Conservation (phyloP, 1,140 invertebrate genomes). For the Vollenhovia emeryi region DNA sequence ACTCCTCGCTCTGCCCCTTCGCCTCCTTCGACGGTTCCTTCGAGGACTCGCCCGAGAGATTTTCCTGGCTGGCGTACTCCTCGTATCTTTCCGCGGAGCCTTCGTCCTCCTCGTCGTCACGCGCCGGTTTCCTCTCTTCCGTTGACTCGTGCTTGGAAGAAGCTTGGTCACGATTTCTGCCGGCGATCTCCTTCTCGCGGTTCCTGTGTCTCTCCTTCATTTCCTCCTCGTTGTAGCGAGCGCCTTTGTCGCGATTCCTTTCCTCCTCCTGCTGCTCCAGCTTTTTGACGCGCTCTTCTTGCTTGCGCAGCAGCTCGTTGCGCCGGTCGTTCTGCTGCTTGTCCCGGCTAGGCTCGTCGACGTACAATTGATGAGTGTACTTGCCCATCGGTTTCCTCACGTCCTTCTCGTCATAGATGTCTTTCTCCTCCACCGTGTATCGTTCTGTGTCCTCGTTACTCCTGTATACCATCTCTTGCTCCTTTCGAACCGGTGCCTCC, state of each 20-base stretch:
- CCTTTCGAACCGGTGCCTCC: conserved; percentile 66
- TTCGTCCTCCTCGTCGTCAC: conserved; percentile 47
- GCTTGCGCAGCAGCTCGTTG: conserved; percentile 69
- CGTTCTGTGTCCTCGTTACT: conserved; percentile 72
- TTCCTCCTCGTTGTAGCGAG: conserved; percentile 40
- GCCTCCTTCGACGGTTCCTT: neutral
- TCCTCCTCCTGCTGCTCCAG: conserved; percentile 66
- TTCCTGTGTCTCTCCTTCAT: conserved; percentile 32
- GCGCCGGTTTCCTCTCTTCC: neutral
- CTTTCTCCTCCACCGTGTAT: conserved; percentile 70
- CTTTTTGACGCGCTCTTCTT: conserved; percentile 65
- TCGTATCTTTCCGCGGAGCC: conserved; percentile 14
- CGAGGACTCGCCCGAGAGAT: neutral
- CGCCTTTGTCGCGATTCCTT: conserved; percentile 13
- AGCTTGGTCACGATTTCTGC: conserved; percentile 24
- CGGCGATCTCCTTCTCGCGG: conserved; percentile 46
- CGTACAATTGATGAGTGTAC: conserved; percentile 34
- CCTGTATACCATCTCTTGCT: conserved; percentile 63
- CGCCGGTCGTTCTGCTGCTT: conserved; percentile 69
- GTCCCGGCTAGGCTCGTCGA: conserved; percentile 73
- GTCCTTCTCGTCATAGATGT: conserved; percentile 69
- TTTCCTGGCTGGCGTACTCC: neutral
- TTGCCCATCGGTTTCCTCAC: conserved; percentile 61
- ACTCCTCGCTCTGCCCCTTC: conserved; percentile 15
- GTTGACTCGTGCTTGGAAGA: neutral